Base-by-base conservation (phyloP, 2,797 vertebrate species). In the Tokudaia tokunoshimensis region DNA sequence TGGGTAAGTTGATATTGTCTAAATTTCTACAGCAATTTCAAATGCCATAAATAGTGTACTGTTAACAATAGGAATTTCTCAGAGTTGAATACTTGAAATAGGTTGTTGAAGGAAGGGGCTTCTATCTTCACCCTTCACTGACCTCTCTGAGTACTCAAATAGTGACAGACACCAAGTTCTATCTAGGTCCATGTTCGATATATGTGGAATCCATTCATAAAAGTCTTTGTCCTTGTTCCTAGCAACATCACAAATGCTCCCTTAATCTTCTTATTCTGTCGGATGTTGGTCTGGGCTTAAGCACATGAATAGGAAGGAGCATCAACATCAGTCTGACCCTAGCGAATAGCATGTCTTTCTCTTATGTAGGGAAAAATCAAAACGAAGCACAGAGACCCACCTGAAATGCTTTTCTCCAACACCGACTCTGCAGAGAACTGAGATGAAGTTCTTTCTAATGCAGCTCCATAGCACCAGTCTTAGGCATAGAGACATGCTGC, bases 71-170 rank as follows among this genome's bases (percentile, higher is more conserved):
- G 50, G 8, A 20, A 59, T 41, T 92, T 84, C 52, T 41, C 4
- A 52, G 1, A 37, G 14, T 3, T 44, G 15, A 31, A 85, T 6
- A 22, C 0, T 79, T 2, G 31, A 29, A 85, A 3, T 37, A 52
- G 14, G 4, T 3, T 26, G 14, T n/a, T 55, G 11, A 4, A 4
- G 3, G 37, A 26, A 84, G 10, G 41, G 2, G 0, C 14, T 9
- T 61, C 14, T 31, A 61, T 34, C 22, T n/a, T 65, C 22, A 24
- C 41, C 34, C 34, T 44, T 20, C 9, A 17, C 17, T 52, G 8
- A 20, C 24, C 50, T 31, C 8, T 79, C 14, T 72, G 12, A 29
- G 11, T 72, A 0, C 6, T 95, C 44, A 41, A 7, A 70, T 19
- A 12, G 14, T n/a, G 15, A 4, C 14, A 1, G 37, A 29, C 22